These are phyloP conservation scores for Tachina grossa DNA, from an alignment of 2,888 invertebrate species.

Conservation along the genomic window DNA sequence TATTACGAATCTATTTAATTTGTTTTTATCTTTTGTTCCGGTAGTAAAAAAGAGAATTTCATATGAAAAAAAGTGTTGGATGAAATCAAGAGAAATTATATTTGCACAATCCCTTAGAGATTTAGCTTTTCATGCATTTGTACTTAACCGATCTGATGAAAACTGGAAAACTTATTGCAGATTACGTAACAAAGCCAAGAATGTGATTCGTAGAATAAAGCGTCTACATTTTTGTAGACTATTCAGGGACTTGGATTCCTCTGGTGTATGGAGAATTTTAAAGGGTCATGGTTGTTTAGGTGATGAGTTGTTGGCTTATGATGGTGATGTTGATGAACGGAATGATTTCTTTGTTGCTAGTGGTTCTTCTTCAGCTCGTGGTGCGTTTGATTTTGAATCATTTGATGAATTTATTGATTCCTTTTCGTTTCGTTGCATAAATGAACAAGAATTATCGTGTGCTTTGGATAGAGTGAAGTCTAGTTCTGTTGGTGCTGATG, in stretches of 20 bases:
- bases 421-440: conserved; percentile 4
- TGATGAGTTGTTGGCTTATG: not conserved
- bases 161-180: conserved; percentile 9
- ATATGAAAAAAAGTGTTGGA: too few species aligned
- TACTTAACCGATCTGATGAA: too few species aligned
- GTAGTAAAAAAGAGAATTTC: too few species aligned
- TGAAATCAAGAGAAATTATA: too few species aligned
- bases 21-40: too few species aligned
- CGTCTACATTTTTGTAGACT: not conserved
- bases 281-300: not conserved
- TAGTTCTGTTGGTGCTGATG: conserved; percentile 15
- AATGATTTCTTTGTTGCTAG: not conserved
- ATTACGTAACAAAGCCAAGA: conserved; percentile 16
- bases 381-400: not conserved
- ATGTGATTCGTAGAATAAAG: not conserved
- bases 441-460: not conserved
- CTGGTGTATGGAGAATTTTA: conserved; percentile 6
- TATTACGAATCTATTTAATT: too few species aligned
- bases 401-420: not conserved
- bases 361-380: not conserved
- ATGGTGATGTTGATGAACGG: not conserved
- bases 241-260: not conserved
- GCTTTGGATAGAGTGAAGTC: conserved; percentile 5
- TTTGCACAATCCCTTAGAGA: too few species aligned
- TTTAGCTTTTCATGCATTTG: too few species aligned